Evolutionary conservation across 2,113 vertebrate species (phyloP), one percentile per base, ranked within the genome.

Genomic region (Dicrurus megarhynchus): DNA sequence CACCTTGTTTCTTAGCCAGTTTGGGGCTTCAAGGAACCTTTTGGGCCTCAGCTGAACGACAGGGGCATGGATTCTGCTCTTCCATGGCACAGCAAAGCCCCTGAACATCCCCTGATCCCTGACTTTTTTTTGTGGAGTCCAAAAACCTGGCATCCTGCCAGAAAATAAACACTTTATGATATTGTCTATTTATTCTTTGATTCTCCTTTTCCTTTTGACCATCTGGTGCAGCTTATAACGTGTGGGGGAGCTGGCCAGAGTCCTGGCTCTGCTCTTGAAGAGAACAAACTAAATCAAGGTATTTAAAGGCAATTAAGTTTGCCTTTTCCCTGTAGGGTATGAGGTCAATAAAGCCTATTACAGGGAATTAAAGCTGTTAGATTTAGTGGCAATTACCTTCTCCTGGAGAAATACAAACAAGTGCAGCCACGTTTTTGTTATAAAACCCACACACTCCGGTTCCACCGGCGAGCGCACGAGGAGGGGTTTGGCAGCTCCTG

Each of bases 221-320:
- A 3, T 2, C 61, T 56, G 44, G 32, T 11, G 5, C 8, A 13
- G 17, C 37, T 47, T 5, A 16, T 33, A 67, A 37, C 0, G 0
- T 12, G 64, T 7, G 9, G 85, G n/a, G 61, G 70, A 65, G 81
- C 78, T 41, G 81, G 26, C 61, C 8, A 3, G 33, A 37, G 30
- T 64, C n/a, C 82, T 22, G 22, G 50, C 82, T 84, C 64, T 74
- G 67, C 71, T 74, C 74, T 57, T 26, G 18, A 69, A 77, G 50
- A 55, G 59, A 85, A 61, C n/a, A 68, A 63, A 47, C 82, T 47
- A 30, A 61, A 77, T 81, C 65, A 71, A 90, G 61, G 89, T 56
- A 82, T 90, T 95, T 93, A 92, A 93, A 94, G 42, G 70, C 87
- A 93, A 95, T 96, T 90, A 90, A 70, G 33, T 69, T 90, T 82